These are phyloP conservation scores for Emydura subglobosa DNA, from an alignment of 2,113 vertebrate genomes.

Conservation along the genomic window DNA sequence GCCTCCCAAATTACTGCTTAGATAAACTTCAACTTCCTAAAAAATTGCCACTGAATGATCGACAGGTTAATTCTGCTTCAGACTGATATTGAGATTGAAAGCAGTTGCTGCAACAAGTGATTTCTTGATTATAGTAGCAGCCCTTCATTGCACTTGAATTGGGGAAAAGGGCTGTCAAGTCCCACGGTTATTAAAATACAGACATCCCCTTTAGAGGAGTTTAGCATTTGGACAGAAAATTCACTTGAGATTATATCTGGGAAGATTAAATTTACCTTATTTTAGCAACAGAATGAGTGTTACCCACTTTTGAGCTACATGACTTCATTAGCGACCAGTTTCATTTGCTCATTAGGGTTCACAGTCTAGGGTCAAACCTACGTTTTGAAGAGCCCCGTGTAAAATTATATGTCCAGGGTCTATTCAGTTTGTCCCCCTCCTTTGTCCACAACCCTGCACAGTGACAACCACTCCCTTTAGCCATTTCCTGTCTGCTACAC, in stretches of 20 bases:
- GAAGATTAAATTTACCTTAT: neutral
- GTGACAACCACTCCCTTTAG: neutral
- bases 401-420: neutral
- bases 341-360: neutral
- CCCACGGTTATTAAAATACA: conserved; percentile 35
- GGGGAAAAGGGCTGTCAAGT: neutral
- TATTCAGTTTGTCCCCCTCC: neutral
- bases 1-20: conserved; percentile 62
- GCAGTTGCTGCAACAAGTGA: conserved; percentile 61
- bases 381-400: neutral
- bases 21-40: conserved; percentile 48
- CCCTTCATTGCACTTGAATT: conserved; percentile 23
- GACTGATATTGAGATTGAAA: conserved; percentile 59
- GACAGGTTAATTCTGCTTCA: conserved; percentile 68
- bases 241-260: neutral
- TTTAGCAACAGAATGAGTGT: neutral
- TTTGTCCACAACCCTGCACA: neutral
- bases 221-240: neutral
- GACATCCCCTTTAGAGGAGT: conserved; percentile 20
- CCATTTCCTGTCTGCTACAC: neutral
- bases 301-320: neutral
- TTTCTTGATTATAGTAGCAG: conserved; percentile 58
- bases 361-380: neutral
- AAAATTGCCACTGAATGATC: conserved; percentile 60
- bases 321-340: neutral